Evolutionary conservation across 1,140 invertebrate genomes (phyloP).

Genomic region (Drosophila kohkoa): DNA sequence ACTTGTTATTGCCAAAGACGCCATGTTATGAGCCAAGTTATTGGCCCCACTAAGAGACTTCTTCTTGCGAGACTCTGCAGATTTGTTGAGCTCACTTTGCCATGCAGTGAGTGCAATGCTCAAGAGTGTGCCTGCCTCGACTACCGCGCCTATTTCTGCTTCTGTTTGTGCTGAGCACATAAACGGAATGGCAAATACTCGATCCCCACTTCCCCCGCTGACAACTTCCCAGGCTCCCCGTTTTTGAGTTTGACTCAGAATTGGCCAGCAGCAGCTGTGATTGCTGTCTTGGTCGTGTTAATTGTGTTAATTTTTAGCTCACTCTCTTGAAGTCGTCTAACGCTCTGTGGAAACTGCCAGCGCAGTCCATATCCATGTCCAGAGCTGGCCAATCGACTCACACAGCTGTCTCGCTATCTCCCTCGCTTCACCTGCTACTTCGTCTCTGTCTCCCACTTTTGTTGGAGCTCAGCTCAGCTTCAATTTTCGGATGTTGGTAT

Average conservation of each 20-base stretch:
- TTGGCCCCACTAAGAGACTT: slow-evolving; percentile 52
- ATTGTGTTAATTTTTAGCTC: slow-evolving; percentile 50
- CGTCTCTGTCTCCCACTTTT: background rate
- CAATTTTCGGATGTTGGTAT: slow-evolving; percentile 29
- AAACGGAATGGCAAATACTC: slow-evolving; percentile 27
- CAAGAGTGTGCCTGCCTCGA: slow-evolving; percentile 2
- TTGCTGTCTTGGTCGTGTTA: slow-evolving; percentile 28
- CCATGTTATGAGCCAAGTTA: slow-evolving; percentile 19
- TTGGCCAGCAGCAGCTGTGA: slow-evolving; percentile 37
- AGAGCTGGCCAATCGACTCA: slow-evolving; percentile 28
- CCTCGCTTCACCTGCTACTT: background rate
- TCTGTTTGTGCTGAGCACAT: slow-evolving; percentile 58
- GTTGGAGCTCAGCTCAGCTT: slow-evolving; percentile 7
- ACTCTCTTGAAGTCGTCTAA: slow-evolving; percentile 39
- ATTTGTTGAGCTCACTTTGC: background rate
- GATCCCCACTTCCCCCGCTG: background rate
- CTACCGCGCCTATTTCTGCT: slow-evolving; percentile 62
- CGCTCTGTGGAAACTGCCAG: background rate
- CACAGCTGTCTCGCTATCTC: slow-evolving; percentile 2
- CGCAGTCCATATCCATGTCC: slow-evolving; percentile 28
- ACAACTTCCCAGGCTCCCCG: background rate
- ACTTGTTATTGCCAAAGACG: slow-evolving; percentile 61
- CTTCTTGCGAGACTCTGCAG: slow-evolving; percentile 51
- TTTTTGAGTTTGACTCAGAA: slow-evolving; percentile 46
- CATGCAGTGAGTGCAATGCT: slow-evolving; percentile 16